phyloP scores from a whole-genome alignment of 1,140 invertebrate species.

The Drosophila subobscura region DNA sequence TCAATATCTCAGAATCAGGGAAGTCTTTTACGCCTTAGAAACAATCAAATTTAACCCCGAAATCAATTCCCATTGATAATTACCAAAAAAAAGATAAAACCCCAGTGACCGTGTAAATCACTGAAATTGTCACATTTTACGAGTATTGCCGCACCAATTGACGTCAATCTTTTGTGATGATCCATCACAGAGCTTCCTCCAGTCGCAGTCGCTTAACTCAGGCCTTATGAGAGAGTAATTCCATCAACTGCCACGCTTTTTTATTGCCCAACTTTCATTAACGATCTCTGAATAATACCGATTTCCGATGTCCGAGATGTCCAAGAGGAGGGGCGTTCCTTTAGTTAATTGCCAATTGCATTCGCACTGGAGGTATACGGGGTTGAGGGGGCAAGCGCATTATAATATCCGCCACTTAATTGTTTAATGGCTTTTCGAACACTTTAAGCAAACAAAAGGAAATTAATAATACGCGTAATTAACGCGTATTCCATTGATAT shows the following conservation, averaged over 20 bases:
- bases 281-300: conserved; percentile 39
- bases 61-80: no score
- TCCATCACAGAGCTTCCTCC: conserved; percentile 28
- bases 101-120: conserved; percentile 42
- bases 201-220: conserved; percentile 18
- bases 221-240: conserved; percentile 46
- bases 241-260: conserved; percentile 56
- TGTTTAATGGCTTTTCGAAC: conserved; percentile 76
- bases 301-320: background rate
- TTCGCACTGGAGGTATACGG: conserved; percentile 10
- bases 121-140: conserved; percentile 37
- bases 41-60: no score
- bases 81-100: background rate
- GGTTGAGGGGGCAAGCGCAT: conserved; percentile 38
- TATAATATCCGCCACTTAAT: conserved; percentile 72
- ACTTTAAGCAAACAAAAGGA: conserved; percentile 72
- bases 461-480: conserved; percentile 56
- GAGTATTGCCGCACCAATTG: conserved; percentile 28
- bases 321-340: conserved; percentile 25
- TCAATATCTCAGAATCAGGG: no score
- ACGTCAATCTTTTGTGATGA: conserved; percentile 34
- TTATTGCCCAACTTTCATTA: conserved; percentile 68
- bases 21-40: no score
- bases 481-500: conserved; percentile 47
- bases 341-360: conserved; percentile 74